phyloP scores from a whole-genome alignment of 1,140 invertebrate species.

The Panagrolaimus sp. region DNA sequence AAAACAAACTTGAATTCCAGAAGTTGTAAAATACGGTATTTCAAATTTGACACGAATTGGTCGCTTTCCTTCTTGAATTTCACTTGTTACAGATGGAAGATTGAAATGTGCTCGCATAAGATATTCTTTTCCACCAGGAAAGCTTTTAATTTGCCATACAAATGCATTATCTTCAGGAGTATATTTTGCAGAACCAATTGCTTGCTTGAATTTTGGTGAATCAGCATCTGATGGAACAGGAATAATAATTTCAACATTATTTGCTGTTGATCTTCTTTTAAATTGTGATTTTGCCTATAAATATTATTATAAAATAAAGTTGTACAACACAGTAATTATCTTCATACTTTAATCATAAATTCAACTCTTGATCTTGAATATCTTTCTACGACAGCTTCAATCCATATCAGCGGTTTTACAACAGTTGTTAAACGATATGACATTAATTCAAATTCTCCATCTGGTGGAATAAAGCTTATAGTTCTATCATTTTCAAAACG shows the following conservation, averaged over 20 bases:
- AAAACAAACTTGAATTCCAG: conserved; percentile 79
- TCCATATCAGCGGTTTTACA: conserved; percentile 97
- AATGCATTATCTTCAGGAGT: conserved; percentile 85
- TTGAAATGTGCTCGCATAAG: conserved; percentile 98
- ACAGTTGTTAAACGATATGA: conserved; percentile 93
- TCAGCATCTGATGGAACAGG: conserved; percentile 96
- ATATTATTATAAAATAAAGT: too few species aligned
- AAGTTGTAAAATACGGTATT: conserved; percentile 99
- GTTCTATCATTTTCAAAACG: conserved; percentile 90
- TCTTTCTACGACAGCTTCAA: conserved; percentile 97
- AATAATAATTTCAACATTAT: conserved; percentile 98
- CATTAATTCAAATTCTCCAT: conserved; percentile 99
- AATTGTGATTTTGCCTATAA: conserved; percentile 88
- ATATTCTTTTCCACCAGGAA: conserved; percentile 92
- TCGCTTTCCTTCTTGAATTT: conserved; percentile 90
- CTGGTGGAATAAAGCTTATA: conserved; percentile 70
- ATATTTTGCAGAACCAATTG: conserved; percentile 89
- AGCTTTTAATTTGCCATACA: conserved; percentile 99
- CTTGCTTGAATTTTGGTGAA: conserved; percentile 97
- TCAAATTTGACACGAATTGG: conserved; percentile 99
- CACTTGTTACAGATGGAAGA: conserved; percentile 88
- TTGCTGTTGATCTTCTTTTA: conserved; percentile 91
- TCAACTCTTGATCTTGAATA: conserved; percentile 95
- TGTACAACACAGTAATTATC: too few species aligned
- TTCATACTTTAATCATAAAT: conserved; percentile 97